phyloP scores from a whole-genome alignment of 2,888 invertebrate species.

The Microctonus brassicae region DNA sequence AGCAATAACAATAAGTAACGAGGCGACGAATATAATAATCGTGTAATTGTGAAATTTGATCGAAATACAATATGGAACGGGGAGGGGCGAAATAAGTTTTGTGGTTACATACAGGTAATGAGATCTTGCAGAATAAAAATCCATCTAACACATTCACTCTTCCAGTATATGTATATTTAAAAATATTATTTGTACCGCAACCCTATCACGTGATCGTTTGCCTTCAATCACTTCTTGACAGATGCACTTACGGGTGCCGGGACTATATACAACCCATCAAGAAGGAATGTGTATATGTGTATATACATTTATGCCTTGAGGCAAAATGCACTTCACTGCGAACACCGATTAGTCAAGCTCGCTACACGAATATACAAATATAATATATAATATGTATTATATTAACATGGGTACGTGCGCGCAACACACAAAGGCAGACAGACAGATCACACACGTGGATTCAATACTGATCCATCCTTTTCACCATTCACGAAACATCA shows the following conservation, averaged over 20 bases:
- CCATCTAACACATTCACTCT: background rate
- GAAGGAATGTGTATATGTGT: slow-evolving; percentile 54
- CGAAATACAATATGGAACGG: slow-evolving; percentile 60
- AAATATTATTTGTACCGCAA: background rate
- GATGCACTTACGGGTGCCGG: slow-evolving; percentile 61
- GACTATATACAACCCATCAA: slow-evolving; percentile 52
- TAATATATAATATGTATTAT: no score
- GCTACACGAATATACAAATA: no score
- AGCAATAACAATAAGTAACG: slow-evolving; percentile 10
- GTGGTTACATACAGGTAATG: slow-evolving; percentile 52
- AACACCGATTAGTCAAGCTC: slow-evolving; percentile 29
- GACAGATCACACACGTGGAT: background rate
- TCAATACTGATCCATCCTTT: slow-evolving; percentile 9
- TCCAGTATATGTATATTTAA: background rate
- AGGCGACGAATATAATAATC: slow-evolving; percentile 52
- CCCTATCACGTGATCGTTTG: slow-evolving; percentile 57
- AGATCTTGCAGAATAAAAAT: slow-evolving; percentile 48
- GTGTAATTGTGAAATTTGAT: slow-evolving; percentile 63
- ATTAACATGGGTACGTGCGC: no score
- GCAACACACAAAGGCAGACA: background rate
- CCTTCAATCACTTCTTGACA: slow-evolving; percentile 69
- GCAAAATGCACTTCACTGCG: slow-evolving; percentile 46
- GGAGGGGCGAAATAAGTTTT: slow-evolving; percentile 57
- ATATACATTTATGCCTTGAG: slow-evolving; percentile 49
- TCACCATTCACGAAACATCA: background rate